These are phyloP conservation scores for Heliconius aoede DNA, from an alignment of 2,888 invertebrate genomes.

Conservation along the genomic window DNA sequence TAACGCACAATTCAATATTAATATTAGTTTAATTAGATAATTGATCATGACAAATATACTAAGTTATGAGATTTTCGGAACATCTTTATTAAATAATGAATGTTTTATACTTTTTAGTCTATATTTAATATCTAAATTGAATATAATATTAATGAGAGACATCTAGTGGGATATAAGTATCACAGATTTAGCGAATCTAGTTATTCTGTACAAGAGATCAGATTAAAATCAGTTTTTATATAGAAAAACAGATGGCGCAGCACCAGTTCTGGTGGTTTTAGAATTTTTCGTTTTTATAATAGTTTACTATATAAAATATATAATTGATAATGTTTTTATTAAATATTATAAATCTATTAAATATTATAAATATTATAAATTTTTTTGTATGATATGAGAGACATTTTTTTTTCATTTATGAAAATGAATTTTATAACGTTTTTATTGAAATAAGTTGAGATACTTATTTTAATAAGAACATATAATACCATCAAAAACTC, in stretches of 20 bases:
- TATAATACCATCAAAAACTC: neutral
- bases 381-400: neutral
- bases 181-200: neutral
- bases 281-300: neutral
- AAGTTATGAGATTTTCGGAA: neutral
- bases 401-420: neutral
- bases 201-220: neutral
- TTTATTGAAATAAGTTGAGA: no score
- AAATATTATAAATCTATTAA: neutral
- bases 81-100: neutral
- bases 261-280: neutral
- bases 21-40: neutral
- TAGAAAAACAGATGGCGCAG: neutral
- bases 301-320: neutral
- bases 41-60: neutral
- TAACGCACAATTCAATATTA: neutral
- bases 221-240: constrained; percentile 6
- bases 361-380: neutral
- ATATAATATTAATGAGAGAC: neutral
- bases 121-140: neutral
- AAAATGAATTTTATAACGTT: neutral
- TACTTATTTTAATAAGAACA: neutral
- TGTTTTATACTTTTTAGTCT: neutral
- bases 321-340: no score
- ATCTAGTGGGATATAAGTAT: neutral